Conservation (phyloP, 2,797 vertebrate genomes). For the Otolemur crassicaudatus region DNA sequence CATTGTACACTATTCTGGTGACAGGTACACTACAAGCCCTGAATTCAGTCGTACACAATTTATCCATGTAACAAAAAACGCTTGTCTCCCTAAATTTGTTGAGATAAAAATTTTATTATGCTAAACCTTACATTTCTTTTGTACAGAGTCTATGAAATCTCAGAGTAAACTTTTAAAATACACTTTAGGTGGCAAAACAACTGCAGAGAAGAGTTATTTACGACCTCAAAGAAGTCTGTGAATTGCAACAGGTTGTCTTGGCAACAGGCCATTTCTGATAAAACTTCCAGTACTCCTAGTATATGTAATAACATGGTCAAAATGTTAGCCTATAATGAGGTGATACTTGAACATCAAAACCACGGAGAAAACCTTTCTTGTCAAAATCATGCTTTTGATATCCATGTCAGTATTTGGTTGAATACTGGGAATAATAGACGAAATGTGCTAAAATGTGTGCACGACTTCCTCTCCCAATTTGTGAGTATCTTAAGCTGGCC, state of each 20-base stretch:
- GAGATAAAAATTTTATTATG: neutral
- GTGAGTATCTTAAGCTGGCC: neutral
- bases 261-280: neutral
- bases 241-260: neutral
- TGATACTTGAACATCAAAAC: neutral
- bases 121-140: neutral
- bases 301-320: neutral
- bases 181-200: neutral
- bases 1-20: neutral
- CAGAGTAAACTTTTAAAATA: neutral
- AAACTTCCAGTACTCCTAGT: neutral
- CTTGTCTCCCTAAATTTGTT: neutral
- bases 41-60: neutral
- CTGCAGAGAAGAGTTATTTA: neutral
- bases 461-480: neutral
- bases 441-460: neutral
- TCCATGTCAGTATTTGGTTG: neutral
- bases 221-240: neutral
- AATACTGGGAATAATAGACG: neutral
- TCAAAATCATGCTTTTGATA: neutral
- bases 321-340: neutral
- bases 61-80: neutral
- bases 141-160: neutral
- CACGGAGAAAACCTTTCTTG: neutral
- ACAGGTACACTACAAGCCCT: neutral